Base-by-base conservation (phyloP, 1,140 invertebrate species). In the Reticulitermes speratus region DNA sequence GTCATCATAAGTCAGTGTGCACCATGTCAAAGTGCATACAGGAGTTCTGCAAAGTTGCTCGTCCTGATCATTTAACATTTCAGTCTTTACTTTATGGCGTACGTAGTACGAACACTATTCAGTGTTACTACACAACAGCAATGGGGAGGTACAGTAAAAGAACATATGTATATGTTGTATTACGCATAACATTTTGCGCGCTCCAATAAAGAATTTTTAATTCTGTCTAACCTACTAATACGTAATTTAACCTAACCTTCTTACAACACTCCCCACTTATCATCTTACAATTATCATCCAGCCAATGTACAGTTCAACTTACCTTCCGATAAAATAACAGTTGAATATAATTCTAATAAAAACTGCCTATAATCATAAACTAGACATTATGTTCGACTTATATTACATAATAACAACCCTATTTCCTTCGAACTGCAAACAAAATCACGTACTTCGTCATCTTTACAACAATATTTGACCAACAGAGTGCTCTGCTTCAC, bases 281-380 rank as follows among this genome's bases (percentile, higher is more conserved):
- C n/a, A 75, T 75, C 25, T 14, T 30, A 6, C n/a, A 11, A 30
- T 16, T 6, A 75, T 30, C n/a, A 30, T 30, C 25, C n/a, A 30
- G n/a, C 9, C 12, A 65, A 65, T 23, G 16, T n/a, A 65, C 59
- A 7, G 25, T 65, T 75, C 16, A 6, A 75, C 65, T 75, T 75
- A 75, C 65, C 65, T 75, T 75, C 65, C 65, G 8, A 8, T 75
- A 25, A n/a, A 25, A 30, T 8, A 75, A 75, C 7, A n/a, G n/a
- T 14, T 75, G 25, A 75, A 5, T 75, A 25, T 75, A 30, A 30
- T 75, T 30, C 65, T 30, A 30, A 11, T 75, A 75, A 75, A 3
- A 75, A 30, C 25, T n/a, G 65, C n/a, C 65, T 75, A 30, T 75
- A 75, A 75, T 75, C 65, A 75, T 75, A 75, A 75, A 75, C n/a